Conservation (phyloP, 2,888 invertebrate species). For the Phaonia tiefii region DNA sequence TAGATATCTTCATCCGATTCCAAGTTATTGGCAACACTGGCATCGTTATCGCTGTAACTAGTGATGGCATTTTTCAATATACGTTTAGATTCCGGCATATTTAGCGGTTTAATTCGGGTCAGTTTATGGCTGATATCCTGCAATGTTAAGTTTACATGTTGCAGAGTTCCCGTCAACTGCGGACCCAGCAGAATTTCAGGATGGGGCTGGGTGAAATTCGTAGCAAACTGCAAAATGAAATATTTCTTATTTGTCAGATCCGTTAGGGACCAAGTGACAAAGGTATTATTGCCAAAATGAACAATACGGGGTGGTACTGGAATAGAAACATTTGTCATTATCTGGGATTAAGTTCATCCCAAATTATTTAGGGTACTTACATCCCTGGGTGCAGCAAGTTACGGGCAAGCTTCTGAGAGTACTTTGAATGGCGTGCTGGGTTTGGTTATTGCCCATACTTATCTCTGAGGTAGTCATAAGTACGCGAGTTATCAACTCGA, state of each 20-base stretch:
- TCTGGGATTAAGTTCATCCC: too few relatives aligned
- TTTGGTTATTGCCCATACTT: constrained; percentile 70
- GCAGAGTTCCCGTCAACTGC: constrained; percentile 72
- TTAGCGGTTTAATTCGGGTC: constrained; percentile 72
- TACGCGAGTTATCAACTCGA: constrained; percentile 77
- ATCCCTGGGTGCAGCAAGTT: constrained; percentile 79
- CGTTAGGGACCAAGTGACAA: constrained; percentile 77
- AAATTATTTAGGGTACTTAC: constrained; percentile 75
- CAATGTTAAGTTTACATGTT: constrained; percentile 72
- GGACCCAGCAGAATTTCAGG: constrained; percentile 72
- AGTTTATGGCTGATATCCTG: constrained; percentile 74
- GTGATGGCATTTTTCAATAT: constrained; percentile 75
- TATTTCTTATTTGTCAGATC: constrained; percentile 76
- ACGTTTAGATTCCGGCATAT: constrained; percentile 70
- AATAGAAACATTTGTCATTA: background rate
- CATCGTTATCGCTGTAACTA: constrained; percentile 74
- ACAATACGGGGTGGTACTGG: constrained; percentile 75
- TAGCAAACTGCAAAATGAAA: constrained; percentile 77
- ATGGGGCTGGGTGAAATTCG: constrained; percentile 76
- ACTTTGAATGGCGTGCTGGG: constrained; percentile 76
- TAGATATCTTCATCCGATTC: constrained; percentile 76
- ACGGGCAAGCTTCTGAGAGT: constrained; percentile 78
- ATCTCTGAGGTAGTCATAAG: constrained; percentile 76
- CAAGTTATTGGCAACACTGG: constrained; percentile 69
- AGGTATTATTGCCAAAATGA: constrained; percentile 74